phyloP scores from a whole-genome alignment of 2,797 vertebrate species.

The Lithobates sylvaticus region DNA sequence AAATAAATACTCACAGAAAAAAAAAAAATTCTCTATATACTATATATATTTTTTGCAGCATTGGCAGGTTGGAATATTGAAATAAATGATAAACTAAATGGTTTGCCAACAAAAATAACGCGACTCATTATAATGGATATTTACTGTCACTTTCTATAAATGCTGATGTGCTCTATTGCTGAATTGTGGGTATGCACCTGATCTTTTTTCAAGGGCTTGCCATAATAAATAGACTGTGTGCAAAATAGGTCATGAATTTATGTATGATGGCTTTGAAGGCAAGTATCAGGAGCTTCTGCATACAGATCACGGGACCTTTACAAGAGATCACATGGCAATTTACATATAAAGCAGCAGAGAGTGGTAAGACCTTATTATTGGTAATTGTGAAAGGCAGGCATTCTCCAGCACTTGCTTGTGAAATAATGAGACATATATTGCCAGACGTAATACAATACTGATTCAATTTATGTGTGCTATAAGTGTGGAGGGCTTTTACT shows the following conservation, averaged over 20 bases:
- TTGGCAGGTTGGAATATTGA: neutral
- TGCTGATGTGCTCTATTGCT: neutral
- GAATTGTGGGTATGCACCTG: neutral
- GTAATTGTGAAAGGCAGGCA: neutral
- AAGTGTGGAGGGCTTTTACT: no score
- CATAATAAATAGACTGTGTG: neutral
- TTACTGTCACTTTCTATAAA: neutral
- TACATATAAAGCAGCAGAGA: slow-evolving; percentile 17
- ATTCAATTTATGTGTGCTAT: no score
- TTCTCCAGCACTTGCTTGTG: neutral
- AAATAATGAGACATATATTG: slow-evolving; percentile 19
- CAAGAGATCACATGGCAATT: slow-evolving; percentile 21
- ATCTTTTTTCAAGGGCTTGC: neutral
- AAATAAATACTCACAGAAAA: no score
- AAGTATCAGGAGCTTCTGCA: neutral
- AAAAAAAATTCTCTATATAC: no score
- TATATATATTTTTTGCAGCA: no score
- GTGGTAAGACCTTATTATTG: slow-evolving; percentile 8
- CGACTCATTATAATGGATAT: neutral
- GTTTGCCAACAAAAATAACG: neutral
- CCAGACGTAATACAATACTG: neutral
- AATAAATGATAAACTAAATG: neutral
- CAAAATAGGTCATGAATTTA: neutral
- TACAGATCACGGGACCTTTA: neutral
- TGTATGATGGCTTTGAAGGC: neutral